Evolutionary conservation across 2,797 vertebrate genomes (phyloP), one percentile per base, ranked within the genome.

Genomic region (Potorous gilbertii): DNA sequence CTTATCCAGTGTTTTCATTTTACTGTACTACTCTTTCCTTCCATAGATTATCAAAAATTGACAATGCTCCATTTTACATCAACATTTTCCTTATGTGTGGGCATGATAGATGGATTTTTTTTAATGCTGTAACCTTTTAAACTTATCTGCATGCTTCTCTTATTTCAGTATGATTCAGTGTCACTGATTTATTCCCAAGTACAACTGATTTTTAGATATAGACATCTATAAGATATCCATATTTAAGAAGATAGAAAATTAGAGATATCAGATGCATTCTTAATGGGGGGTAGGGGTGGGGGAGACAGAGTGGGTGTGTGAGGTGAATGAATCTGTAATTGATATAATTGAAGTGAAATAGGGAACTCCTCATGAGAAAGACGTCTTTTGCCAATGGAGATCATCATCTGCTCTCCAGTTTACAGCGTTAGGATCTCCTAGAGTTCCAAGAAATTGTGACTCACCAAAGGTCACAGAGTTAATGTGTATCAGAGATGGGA

Each of bases 1-100:
- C 28, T 94, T 91, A 40, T 55, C 54, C 92, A 56, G 27, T 50
- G 54, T 93, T 95, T 97, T 96, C 56, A 92, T 56, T 91, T 92
- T 40, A 54, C 59, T 90, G 2, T 94, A 92, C n/a, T n/a, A 92
- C 46, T 81, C 66, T 74, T 74, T 74, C 16, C 29, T 92, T 90
- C 90, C 40, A n/a, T 94, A 62, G 59, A 50, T 95, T 92, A 96
- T 91, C 90, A n/a, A 87, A 62, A 96, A 91, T 74, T 74, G n/a
- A 74, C n/a, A 2, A 3, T 40, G 66, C 5, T 40, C 5, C 66
- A 40, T 74, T 8, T 74, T 74, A 74, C 16, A 74, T 74, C 5
- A 74, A 74, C 0, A 40, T 74, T 74, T 40, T 74, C n/a, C 66
- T 74, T 21, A 40, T 74, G 66, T 40, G 18, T 40, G n/a, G 16